Evolutionary conservation across 2,888 invertebrate species (phyloP).

Genomic region (Phaedon cochleariae): DNA sequence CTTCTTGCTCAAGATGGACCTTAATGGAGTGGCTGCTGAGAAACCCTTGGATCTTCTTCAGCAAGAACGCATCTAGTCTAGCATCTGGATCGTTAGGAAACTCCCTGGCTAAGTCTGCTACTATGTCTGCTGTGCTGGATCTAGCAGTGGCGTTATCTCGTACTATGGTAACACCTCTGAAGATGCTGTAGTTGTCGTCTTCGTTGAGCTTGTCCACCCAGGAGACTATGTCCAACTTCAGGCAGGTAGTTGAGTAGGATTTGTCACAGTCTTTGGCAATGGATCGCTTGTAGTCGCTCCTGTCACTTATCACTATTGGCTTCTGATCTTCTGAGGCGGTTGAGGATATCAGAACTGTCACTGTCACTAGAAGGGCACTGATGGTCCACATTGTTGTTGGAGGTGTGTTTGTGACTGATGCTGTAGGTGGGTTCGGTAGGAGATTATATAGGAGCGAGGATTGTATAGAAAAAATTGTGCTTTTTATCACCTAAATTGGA

Average conservation of each 20-base stretch:
- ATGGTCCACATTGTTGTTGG: conserved; percentile 30
- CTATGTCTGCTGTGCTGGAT: conserved; percentile 70
- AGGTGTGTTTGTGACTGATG: conserved; percentile 40
- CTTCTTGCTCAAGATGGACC: conserved; percentile 63
- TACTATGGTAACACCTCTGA: conserved; percentile 77
- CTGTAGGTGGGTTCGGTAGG: conserved; percentile 35
- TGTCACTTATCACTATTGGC: conserved; percentile 17
- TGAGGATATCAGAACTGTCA: conserved; percentile 14
- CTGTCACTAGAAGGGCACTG: conserved; percentile 17
- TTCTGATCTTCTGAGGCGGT: conserved; percentile 17
- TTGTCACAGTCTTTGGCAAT: conserved; percentile 64
- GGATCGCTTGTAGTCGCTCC: conserved; percentile 40
- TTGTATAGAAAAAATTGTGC: conserved; percentile 32
- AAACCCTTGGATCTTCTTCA: conserved; percentile 73
- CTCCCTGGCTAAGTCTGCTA: conserved; percentile 75
- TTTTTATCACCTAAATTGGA: conserved; percentile 47
- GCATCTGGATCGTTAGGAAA: conserved; percentile 78
- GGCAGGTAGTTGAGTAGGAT: conserved; percentile 73
- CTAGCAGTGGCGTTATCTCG: conserved; percentile 64
- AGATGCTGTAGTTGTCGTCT: conserved; percentile 70
- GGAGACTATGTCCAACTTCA: conserved; percentile 78
- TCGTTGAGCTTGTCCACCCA: conserved; percentile 77
- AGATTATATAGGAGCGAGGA: conserved; percentile 46
- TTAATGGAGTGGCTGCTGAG: conserved; percentile 73
- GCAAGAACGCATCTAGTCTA: conserved; percentile 74